Base-by-base conservation (phyloP, 1,140 invertebrate species). In the Drosophila kikkawai region DNA sequence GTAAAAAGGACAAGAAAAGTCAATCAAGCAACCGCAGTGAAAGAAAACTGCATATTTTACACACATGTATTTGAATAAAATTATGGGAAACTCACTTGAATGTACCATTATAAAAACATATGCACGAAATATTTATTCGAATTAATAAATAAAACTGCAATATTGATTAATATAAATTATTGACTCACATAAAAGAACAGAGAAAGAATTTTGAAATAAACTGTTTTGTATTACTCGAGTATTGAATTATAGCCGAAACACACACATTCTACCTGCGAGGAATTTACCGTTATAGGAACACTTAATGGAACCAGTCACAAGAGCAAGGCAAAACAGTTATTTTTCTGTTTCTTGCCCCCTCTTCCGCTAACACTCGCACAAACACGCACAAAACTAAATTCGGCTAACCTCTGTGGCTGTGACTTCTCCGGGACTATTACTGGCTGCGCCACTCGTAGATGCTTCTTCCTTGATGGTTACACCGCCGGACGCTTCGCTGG, bases 401-500 rank as follows among this genome's bases (percentile, higher is more conserved):
- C 12, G 1, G 13, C 2, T 44, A 29, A 85, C 82, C 79, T 86
- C 79, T 39, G 60, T 36, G 44, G 26, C 75, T 44, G 37, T 32
- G 12, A 17, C 17, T 71, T 73, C 69, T 11, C 58, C 37, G 1
- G 68, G 19, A 37, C 12, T 50, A 13, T 37, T 70, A 45, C 34
- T 42, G 15, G 63, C 55, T 36, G 60, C 36, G 42, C 68, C 67
- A 47, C 26, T 81, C 42, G 56, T 63, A n/a, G 71, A 64, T 68
- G 48, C 67, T 70, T 59, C 69, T 26, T 51, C 82, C 51, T 60
- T 63, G 15, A 44, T 70, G 7, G 58, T 80, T 19, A 73, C 80
- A n/a, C 64, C 59, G 63, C 81, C 66, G 39, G 71, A 32, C 37
- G 81, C 48, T 48, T 83, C 81, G 12, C 47, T 64, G 17, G 82